Base-by-base conservation (phyloP, 1,140 invertebrate species). In the Drosophila virilis region DNA sequence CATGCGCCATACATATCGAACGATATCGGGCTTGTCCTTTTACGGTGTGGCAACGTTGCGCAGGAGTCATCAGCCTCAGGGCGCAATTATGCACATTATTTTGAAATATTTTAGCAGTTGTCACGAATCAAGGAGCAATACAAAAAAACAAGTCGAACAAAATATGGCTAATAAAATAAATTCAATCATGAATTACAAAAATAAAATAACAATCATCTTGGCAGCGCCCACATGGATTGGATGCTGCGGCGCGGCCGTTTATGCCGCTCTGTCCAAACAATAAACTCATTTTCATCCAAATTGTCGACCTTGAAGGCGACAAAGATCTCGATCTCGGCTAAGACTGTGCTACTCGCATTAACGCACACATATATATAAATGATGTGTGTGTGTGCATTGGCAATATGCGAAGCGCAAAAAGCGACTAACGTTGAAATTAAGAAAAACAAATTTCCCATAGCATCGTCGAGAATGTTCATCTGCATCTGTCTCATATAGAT, bases 271-370 rank as follows among this genome's bases (percentile, higher is more conserved):
- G 84, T 88, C 79, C 77, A 88, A 88, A 83, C 83, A 88, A 88
- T 80, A 84, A 89, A 88, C 79, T 82, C 75, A 85, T 85, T 86
- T 85, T 89, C 80, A 88, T 83, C 79, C 60, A 89, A 89, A 89
- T 69, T 74, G 15, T 61, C 80, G 79, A 83, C 79, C 83, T 88
- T 88, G 80, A 69, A 73, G 52, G 48, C 75, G 71, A 73, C 78
- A 86, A 77, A 74, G 59, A 74, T 80, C 43, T 45, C 60, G 50
- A 62, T 59, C 42, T 46, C 32, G 0, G 40, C 78, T 65, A 67
- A 76, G 61, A 48, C 22, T 37, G 28, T 28, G 22, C 22, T 28
- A 4, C 22, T 28, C 22, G 22, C 22, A 28, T 28, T 28, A 66
- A 62, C 57, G 37, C 33, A 22, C 43, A 59, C 58, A 54, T 50